Conservation (phyloP, 2,113 vertebrate genomes). For the Orthonyx spaldingii region DNA sequence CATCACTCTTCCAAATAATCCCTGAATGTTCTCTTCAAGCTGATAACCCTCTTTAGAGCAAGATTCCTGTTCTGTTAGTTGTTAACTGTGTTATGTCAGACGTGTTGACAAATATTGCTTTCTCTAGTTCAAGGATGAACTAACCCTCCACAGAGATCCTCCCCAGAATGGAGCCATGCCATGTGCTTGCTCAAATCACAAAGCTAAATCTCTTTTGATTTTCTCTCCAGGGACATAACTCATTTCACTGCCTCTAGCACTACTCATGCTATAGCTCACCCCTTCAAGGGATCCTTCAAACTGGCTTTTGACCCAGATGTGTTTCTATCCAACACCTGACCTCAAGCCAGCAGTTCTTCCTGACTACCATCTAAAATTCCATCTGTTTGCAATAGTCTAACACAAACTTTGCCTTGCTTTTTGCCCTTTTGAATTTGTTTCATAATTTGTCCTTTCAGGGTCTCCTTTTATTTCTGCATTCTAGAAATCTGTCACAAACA, state of each 20-base stretch:
- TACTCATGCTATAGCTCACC: background rate
- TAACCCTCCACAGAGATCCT: background rate
- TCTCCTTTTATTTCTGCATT: background rate
- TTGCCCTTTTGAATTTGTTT: background rate
- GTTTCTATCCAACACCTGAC: slow-evolving; percentile 12
- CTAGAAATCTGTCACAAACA: background rate
- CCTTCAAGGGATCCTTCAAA: background rate
- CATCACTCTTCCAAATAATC: background rate
- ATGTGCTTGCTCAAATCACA: background rate
- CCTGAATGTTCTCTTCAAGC: background rate
- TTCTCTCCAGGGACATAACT: background rate
- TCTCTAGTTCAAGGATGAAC: background rate
- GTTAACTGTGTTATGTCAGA: background rate
- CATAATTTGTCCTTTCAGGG: background rate
- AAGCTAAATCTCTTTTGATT: background rate
- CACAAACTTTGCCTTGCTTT: slow-evolving; percentile 29
- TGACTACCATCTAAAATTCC: background rate
- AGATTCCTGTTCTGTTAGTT: background rate
- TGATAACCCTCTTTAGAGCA: background rate
- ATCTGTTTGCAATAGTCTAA: slow-evolving; percentile 28
- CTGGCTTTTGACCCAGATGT: slow-evolving; percentile 15
- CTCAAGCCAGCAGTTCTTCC: background rate
- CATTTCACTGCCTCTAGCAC: background rate
- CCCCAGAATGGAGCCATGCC: background rate
- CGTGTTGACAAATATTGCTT: background rate